phyloP scores from a whole-genome alignment of 1,140 invertebrate species.

The Galendromus occidentalis region DNA sequence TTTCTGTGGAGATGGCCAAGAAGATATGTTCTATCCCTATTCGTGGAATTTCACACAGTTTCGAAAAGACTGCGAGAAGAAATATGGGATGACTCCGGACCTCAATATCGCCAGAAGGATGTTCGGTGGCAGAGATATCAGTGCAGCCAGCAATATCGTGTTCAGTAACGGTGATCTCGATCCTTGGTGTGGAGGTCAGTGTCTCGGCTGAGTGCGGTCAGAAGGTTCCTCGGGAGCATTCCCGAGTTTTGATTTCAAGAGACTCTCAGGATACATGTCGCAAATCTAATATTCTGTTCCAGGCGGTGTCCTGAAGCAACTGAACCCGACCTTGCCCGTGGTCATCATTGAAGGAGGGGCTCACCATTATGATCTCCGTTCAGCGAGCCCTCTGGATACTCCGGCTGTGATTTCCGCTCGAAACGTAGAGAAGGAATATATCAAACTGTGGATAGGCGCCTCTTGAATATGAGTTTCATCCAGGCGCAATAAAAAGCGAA shows the following conservation, averaged over 20 bases:
- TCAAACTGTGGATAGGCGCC: conserved; percentile 42
- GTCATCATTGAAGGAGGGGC: conserved; percentile 69
- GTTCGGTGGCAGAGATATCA: conserved; percentile 57
- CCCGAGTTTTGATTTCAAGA: too few relatives aligned
- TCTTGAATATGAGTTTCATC: background rate
- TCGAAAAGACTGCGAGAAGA: conserved; percentile 42
- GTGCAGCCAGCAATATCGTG: conserved; percentile 53
- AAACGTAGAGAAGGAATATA: conserved; percentile 40
- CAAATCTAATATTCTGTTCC: background rate
- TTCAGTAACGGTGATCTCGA: conserved; percentile 77
- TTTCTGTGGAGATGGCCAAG: conserved; percentile 50
- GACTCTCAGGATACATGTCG: too few relatives aligned
- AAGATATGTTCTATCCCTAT: conserved; percentile 60
- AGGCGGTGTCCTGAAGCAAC: conserved; percentile 47
- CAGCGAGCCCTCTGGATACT: conserved; percentile 46
- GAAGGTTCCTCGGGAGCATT: too few relatives aligned
- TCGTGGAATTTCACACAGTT: conserved; percentile 50
- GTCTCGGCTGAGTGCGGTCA: too few relatives aligned
- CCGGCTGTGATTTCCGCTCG: conserved; percentile 43
- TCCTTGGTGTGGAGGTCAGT: conserved; percentile 63
- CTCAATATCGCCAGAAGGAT: conserved; percentile 43
- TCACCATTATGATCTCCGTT: conserved; percentile 75
- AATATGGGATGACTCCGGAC: conserved; percentile 44
- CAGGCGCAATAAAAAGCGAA: too few relatives aligned
- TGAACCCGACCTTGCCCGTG: conserved; percentile 43